phyloP scores from a whole-genome alignment of 2,888 invertebrate genomes.

The Chouioia cunea region DNA sequence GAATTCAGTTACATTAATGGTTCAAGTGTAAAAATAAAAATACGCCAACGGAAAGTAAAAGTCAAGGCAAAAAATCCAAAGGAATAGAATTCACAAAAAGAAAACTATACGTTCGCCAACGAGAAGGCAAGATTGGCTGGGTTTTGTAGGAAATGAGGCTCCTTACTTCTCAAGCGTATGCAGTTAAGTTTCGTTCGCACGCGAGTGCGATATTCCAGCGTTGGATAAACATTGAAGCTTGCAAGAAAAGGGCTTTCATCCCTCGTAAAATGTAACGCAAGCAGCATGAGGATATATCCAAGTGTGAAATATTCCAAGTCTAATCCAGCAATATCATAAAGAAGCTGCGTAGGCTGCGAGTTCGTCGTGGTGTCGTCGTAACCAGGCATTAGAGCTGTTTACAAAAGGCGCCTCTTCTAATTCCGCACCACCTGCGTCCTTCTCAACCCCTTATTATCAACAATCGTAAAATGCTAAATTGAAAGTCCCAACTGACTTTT shows the following conservation, averaged over 20 bases:
- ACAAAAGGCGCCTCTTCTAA: slow-evolving; percentile 62
- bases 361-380: slow-evolving; percentile 64
- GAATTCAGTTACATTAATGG: too few species aligned
- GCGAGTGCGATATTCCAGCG: slow-evolving; percentile 51
- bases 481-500: slow-evolving; percentile 58
- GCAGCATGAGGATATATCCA: slow-evolving; percentile 61
- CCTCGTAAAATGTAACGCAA: slow-evolving; percentile 65
- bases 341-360: slow-evolving; percentile 52
- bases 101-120: too few species aligned
- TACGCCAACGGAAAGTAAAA: too few species aligned
- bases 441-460: slow-evolving; percentile 65
- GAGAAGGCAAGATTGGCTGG: too few species aligned
- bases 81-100: too few species aligned
- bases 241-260: slow-evolving; percentile 27
- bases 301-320: slow-evolving; percentile 68
- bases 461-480: slow-evolving; percentile 69
- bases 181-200: slow-evolving; percentile 58
- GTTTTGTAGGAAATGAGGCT: slow-evolving; percentile 25
- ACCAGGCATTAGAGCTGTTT: slow-evolving; percentile 68
- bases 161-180: slow-evolving; percentile 48
- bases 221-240: slow-evolving; percentile 34
- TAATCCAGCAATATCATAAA: slow-evolving; percentile 69
- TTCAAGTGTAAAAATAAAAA: too few species aligned
- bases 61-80: too few species aligned
- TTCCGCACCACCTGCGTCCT: slow-evolving; percentile 5